phyloP scores from a whole-genome alignment of 2,888 invertebrate genomes.

The Protodeltote pygarga region DNA sequence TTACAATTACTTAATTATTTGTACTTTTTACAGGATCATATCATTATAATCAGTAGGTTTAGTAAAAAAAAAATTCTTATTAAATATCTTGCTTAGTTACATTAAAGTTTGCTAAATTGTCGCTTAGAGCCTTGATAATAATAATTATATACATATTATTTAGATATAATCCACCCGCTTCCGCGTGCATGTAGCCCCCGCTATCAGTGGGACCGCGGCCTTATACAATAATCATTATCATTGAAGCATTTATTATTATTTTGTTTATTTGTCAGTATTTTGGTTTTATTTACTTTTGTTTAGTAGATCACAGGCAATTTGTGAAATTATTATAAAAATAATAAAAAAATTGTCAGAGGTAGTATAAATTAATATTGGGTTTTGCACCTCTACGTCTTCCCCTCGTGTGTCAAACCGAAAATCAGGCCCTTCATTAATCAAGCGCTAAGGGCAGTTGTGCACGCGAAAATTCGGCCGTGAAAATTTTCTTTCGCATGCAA shows the following conservation, averaged over 20 bases:
- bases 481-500: no score
- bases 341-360: no score
- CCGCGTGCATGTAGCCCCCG: slow-evolving; percentile 39
- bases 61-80: neutral
- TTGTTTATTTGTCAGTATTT: slow-evolving; percentile 46
- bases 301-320: slow-evolving; percentile 26
- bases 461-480: no score
- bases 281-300: slow-evolving; percentile 21
- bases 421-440: no score
- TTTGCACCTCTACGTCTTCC: neutral
- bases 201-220: slow-evolving; percentile 33
- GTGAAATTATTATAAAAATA: no score
- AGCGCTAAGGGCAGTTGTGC: no score
- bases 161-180: slow-evolving; percentile 24
- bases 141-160: neutral
- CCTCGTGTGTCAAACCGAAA: neutral
- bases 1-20: neutral
- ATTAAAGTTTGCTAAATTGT: neutral
- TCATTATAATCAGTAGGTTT: slow-evolving; percentile 3
- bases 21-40: neutral
- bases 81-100: slow-evolving; percentile 2
- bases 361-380: no score
- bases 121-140: neutral
- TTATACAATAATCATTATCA: slow-evolving; percentile 41
- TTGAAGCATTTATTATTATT: slow-evolving; percentile 64